Conservation (phyloP, 2,797 vertebrate genomes). For the Chromobotia macracanthus region DNA sequence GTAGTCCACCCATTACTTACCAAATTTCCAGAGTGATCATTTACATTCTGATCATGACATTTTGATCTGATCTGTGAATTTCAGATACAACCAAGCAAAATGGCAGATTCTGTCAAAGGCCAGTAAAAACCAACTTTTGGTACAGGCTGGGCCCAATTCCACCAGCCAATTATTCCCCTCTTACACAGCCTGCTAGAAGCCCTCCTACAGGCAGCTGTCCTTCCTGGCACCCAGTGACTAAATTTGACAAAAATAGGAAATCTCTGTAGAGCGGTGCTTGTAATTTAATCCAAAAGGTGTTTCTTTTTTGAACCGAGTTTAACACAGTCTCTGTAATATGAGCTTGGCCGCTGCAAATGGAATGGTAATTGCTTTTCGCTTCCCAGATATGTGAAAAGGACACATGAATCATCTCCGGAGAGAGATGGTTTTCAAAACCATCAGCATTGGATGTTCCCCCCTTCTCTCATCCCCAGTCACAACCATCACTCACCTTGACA, state of each 20-base stretch:
- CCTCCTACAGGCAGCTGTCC: conserved; percentile 63
- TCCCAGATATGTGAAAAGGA: conserved; percentile 59
- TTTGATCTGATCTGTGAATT: conserved; percentile 35
- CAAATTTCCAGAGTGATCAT: conserved; percentile 1
- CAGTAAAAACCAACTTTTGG: conserved; percentile 50
- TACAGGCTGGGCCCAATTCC: conserved; percentile 56
- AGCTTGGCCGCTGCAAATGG: conserved; percentile 58
- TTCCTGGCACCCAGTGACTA: conserved; percentile 60
- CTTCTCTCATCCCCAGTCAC: conserved; percentile 59
- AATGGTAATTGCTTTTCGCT: conserved; percentile 59
- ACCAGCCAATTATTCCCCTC: conserved; percentile 58
- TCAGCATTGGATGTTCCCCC: conserved; percentile 50
- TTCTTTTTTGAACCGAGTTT: conserved; percentile 58
- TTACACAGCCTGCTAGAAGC: conserved; percentile 48
- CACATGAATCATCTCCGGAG: conserved; percentile 64
- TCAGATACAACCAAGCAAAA: conserved; percentile 49
- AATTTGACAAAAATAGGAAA: conserved; percentile 63
- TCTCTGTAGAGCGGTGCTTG: conserved; percentile 61
- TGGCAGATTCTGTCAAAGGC: conserved; percentile 57
- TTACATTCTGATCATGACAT: conserved; percentile 1
- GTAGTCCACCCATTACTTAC: too few relatives aligned
- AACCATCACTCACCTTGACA: conserved; percentile 65
- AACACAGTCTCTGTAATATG: conserved; percentile 60
- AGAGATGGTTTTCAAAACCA: conserved; percentile 61
- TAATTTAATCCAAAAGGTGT: conserved; percentile 65